Base-by-base conservation (phyloP, 2,113 vertebrate species). In the Ceyx margarethae region DNA sequence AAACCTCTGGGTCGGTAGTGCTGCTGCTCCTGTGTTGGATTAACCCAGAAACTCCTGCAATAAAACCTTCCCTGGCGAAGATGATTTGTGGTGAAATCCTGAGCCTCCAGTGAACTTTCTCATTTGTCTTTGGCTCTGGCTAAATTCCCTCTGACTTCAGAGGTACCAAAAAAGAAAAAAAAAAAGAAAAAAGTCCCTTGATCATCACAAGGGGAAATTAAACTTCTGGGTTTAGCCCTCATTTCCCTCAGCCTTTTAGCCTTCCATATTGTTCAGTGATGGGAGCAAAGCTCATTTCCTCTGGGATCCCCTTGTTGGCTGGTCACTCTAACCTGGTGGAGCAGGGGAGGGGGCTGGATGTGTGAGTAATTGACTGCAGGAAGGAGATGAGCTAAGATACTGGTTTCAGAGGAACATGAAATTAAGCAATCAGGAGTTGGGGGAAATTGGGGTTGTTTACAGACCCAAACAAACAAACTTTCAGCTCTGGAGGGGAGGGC, bases 271-370 rank as follows among this genome's bases (percentile, higher is more conserved):
- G 92, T 93, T 93, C 92, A 54, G 87, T 93, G 89, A 93, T 48
- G 73, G 95, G 91, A 94, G 91, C 95, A 95, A 87, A 94, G 95
- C 95, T 97, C 86, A 98, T 97, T 97, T 97, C 97, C 97, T 95
- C 91, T 0, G 0, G 88, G 95, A 95, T 91, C 91, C 85, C 62
- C 68, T 45, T 65, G 66, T 54, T 17, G 9, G 72, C 69, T 67
- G 79, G 45, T 46, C 29, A 2, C 90, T 89, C 67, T 75, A 8
- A 31, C 58, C 83, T 71, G 81, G 60, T 14, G 91, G 5, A 7
- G 85, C 85, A 86, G 73, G 53, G 31, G 50, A 57, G 62, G 72
- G 33, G 61, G 6, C 57, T 80, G 79, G 50, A 2, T 3, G 29
- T n/a, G 43, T 81, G 80, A 89, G 79, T 95, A 40, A 96, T 96